Conservation (phyloP, 1,140 invertebrate genomes). For the Ceratina japonica region DNA sequence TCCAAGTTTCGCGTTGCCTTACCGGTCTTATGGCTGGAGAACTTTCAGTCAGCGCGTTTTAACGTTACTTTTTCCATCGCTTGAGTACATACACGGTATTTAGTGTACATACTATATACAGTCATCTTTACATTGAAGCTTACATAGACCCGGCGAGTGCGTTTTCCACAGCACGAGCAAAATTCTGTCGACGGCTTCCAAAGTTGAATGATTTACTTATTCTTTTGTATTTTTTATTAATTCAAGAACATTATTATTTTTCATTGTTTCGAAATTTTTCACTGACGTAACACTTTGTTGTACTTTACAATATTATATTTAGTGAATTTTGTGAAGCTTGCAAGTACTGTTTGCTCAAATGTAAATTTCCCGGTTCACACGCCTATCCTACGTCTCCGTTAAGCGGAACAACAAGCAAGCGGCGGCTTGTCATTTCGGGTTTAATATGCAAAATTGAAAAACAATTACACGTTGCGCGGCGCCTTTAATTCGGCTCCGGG, state of each 20-base stretch:
- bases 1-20: background rate
- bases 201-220: slow-evolving; percentile 11
- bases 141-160: background rate
- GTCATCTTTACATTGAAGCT: slow-evolving; percentile 13
- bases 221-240: too few species aligned
- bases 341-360: background rate
- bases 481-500: slow-evolving; percentile 28
- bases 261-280: too few species aligned
- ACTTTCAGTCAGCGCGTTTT: background rate
- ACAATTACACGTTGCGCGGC: slow-evolving; percentile 64
- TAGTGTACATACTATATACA: background rate
- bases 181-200: slow-evolving; percentile 7
- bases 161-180: background rate
- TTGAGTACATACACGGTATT: slow-evolving; percentile 1
- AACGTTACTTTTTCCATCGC: background rate
- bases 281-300: too few species aligned
- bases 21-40: background rate
- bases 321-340: background rate
- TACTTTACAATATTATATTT: background rate
- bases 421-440: slow-evolving; percentile 37
- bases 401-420: background rate
- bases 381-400: background rate
- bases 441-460: slow-evolving; percentile 66
- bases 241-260: too few species aligned
- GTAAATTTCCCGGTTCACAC: background rate